Base-by-base conservation (phyloP, 2,888 invertebrate genomes). In the Heliconius hortense region DNA sequence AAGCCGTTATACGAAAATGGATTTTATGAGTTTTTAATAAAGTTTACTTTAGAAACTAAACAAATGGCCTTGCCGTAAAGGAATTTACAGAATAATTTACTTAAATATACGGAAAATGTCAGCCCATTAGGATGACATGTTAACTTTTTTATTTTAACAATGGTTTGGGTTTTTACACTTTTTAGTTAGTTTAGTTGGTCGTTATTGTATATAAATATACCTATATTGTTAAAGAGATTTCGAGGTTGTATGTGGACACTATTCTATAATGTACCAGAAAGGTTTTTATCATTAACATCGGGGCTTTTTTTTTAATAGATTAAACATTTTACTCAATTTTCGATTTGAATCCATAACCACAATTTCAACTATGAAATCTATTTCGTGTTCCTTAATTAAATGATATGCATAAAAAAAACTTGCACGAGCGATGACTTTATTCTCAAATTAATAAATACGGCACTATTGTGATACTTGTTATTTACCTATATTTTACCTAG, bases 1-100 rank as follows among this genome's bases (percentile, higher is more conserved):
- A n/a, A 82, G 80, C 56, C 60, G 43, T 24, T 74, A 76, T 21
- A 64, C 63, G 39, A 80, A 77, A 78, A 64, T 69, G n/a, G n/a
- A 77, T 77, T 73, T 68, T 79, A 78, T 62, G 0, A 0, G 0
- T 18, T n/a, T 28, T 1, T 0, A 43, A 59, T 77, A 76, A 60
- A 53, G 62, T 76, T 67, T 68, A 43, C 69, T 75, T 73, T 67
- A 73, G 13, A 28, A 31, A 18, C 10, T n/a, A n/a, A n/a, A 10
- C 39, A 26, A 26, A 28, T 59, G 63, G 62, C 71, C 73, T 73
- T 53, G 62, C 7, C 67, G 56, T 62, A 63, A 48, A 73, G 70
- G 70, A 74, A 74, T 69, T 64, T 74, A 75, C 66, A 63, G 76
- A 73, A 77, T 78, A 77, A 78, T 79, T 78, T n/a, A 56, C 56